Conservation (phyloP, 2,113 vertebrate genomes). For the Cichladusa arquata region DNA sequence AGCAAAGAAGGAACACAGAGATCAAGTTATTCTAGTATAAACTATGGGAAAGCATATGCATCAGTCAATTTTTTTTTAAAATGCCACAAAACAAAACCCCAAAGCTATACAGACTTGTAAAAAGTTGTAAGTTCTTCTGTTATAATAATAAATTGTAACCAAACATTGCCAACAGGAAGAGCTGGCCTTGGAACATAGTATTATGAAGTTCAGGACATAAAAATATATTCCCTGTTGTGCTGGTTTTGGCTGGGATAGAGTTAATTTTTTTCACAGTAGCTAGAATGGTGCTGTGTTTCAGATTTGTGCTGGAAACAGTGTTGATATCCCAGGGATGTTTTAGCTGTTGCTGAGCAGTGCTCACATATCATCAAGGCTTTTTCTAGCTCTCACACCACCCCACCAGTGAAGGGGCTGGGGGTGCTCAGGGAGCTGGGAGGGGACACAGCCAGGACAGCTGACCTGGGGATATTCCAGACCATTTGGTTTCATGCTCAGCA, state of each 20-base stretch:
- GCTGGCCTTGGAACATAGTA: background rate
- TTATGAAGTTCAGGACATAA: background rate
- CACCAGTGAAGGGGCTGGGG: rapidly evolving
- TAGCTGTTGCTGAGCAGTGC: background rate
- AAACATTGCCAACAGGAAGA: background rate
- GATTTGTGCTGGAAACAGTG: background rate
- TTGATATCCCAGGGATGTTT: background rate
- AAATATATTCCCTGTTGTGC: background rate
- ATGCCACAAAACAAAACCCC: background rate
- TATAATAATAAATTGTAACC: background rate
- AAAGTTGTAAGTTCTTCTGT: background rate
- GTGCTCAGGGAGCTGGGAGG: background rate
- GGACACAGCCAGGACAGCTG: background rate
- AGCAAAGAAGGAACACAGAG: background rate
- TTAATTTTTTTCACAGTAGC: background rate
- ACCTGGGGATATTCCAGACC: background rate
- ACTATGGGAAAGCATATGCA: background rate
- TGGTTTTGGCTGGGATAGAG: background rate
- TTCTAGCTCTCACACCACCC: rapidly evolving
- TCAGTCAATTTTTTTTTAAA: background rate
- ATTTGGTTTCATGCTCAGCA: background rate
- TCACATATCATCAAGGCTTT: background rate
- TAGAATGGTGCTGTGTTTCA: background rate
- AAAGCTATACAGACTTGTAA: background rate
- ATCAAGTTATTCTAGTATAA: background rate